Evolutionary conservation across 2,888 invertebrate species (phyloP), one percentile per base, ranked within the genome.

Genomic region (Drosophila rubida): DNA sequence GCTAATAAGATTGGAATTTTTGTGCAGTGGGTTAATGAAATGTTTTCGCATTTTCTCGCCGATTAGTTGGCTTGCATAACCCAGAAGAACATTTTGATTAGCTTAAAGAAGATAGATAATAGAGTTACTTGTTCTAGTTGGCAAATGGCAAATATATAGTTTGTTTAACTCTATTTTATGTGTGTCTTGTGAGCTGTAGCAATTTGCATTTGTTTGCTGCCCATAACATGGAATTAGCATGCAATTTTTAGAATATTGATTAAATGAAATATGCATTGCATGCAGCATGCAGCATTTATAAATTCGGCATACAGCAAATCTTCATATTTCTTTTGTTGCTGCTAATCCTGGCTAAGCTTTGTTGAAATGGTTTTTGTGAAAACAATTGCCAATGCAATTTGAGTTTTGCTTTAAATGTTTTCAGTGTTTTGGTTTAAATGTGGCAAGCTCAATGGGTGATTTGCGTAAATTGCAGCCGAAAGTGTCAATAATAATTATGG

Each of bases 401-500:
- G 35, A 19, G 16, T 39, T 25, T 25, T 37, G 4, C 7, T 2
- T 37, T 37, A 8, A 8, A 8, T 13, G 1, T 13, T 7, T 7
- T 4, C 8, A 44, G 13, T 8, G 2, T 23, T 22, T 44, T 44
- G 13, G 6, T 22, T 3, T 8, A 9, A 13, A 5, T 41, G n/a
- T n/a, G n/a, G n/a, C n/a, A n/a, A n/a, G n/a, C n/a, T n/a, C n/a
- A n/a, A n/a, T n/a, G n/a, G n/a, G n/a, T n/a, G n/a, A n/a, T 14
- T 32, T 32, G 32, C 19, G 2, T 3, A 19, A 32, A n/a, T n/a
- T n/a, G 44, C 44, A 53, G 57, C 44, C 66, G 32, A 50, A 58
- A 48, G 58, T 55, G 55, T 54, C 25, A 37, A 22, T 49, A 55
- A 42, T 51, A 71, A 76, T 71, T 76, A 76, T 37, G 66, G 22